A percentile compares a stretch with the other conserved stretches of the same genome.
These are phyloP conservation scores for Marcusenius ussheri DNA, from an alignment of 2,113 vertebrate species.

Conservation along the genomic window DNA sequence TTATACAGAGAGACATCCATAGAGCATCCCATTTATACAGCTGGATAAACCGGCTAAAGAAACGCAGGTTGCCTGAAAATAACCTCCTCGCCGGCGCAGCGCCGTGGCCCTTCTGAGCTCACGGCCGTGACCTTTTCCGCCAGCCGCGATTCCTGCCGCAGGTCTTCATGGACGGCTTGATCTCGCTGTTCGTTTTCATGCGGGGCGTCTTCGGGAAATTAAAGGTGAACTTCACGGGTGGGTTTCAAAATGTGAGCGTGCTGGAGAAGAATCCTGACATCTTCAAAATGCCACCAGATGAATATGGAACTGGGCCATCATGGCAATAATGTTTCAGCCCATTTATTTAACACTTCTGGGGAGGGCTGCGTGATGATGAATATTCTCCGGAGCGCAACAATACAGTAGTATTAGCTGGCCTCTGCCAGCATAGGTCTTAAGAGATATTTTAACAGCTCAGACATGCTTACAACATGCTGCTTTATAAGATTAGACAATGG, in stretches of 20 bases:
- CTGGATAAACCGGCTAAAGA: background rate
- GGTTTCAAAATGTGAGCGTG: background rate
- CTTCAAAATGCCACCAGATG: conserved; percentile 10
- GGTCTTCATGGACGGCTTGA: background rate
- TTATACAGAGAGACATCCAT: background rate
- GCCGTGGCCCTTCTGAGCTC: background rate
- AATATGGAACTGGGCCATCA: conserved; percentile 8
- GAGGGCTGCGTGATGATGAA: background rate
- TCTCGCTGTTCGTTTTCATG: background rate
- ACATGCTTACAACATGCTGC: background rate
- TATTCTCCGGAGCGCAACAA: background rate
- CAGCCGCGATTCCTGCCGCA: background rate
- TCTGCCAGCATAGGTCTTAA: conserved; percentile 2
- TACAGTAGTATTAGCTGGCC: background rate
- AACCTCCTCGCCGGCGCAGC: background rate
- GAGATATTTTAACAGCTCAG: conserved; percentile 2
- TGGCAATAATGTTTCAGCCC: conserved; percentile 12
- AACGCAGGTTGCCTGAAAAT: background rate
- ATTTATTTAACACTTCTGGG: conserved; percentile 4
- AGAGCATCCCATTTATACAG: background rate
- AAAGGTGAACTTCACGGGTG: background rate
- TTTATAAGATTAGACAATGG: background rate
- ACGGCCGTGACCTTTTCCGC: background rate
- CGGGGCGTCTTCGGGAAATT: background rate
- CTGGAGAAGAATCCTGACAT: conserved; percentile 11